Base-by-base conservation (phyloP, 2,797 vertebrate genomes). In the Hippoglossus hippoglossus region DNA sequence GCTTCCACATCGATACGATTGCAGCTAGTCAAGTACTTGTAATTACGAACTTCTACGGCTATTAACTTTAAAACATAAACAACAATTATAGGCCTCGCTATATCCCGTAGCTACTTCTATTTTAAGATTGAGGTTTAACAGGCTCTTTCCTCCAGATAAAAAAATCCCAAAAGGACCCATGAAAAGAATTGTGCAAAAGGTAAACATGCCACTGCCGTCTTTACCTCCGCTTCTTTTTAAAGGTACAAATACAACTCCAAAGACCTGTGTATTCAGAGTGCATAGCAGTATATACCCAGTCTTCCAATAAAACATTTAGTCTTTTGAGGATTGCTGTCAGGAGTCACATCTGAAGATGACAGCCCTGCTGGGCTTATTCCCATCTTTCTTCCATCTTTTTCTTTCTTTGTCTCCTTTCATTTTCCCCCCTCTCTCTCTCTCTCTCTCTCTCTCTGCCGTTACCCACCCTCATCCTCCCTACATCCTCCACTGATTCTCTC, bases 281-380 rank as follows among this genome's bases (percentile, higher is more conserved):
- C 70, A 53, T 63, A 21, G 71, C 71, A 51, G 18, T 69, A 74
- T 74, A 68, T 59, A 67, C 50, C 73, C 80, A 77, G 69, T 81
- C 73, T 77, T 65, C 68, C 85, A 76, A 60, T 67, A 70, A 79
- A 86, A 76, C 74, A 75, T 77, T 87, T 79, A 70, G 81, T 84
- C 80, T 85, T 71, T 70, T 80, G 80, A 91, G 82, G 67, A 64
- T 83, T 80, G 75, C 86, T 87, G 84, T 92, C 89, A 87, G 65
- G 60, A 80, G 82, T 73, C 87, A 80, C 77, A 88, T 80, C 68
- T 59, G 49, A 67, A 65, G 77, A 90, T 86, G 84, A 83, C 84
- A 83, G 82, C 73, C 51, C 61, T 63, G 63, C 57, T 70, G 58
- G 54, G 25, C 63, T 18, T 69, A 53, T 78, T 76, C 58, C 82